Conservation (phyloP, 30 jellyfish, hydroid and myxozoan species). For the Clytia hemisphaerica region DNA sequence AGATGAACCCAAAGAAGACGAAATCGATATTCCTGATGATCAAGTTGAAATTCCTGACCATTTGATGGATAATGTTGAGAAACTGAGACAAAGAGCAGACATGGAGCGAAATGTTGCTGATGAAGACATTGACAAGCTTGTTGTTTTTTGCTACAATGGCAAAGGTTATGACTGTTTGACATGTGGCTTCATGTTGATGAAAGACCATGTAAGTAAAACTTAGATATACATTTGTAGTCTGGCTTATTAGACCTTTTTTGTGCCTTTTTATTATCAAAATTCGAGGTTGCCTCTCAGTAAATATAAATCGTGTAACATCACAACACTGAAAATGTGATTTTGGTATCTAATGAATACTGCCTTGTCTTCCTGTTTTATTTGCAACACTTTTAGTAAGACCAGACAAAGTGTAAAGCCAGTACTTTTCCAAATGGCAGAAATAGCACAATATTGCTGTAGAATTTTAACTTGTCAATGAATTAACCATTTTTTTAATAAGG, state of each 20-base stretch:
- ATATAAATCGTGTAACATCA: no score
- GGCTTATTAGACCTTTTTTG: not conserved
- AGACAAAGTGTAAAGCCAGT: no score
- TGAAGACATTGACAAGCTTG: constrained; percentile 86
- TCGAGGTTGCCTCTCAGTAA: no score
- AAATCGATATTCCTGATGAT: constrained; percentile 24
- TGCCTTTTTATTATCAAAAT: not conserved
- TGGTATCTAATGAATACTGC: no score
- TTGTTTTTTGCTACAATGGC: constrained; percentile 73
- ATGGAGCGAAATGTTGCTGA: constrained; percentile 92
- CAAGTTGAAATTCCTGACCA: constrained; percentile 55
- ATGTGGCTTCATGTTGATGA: constrained; percentile 13
- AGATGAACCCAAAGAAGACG: constrained; percentile 9
- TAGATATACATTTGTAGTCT: no score
- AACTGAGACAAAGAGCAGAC: constrained; percentile 73
- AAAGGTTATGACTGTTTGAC: constrained; percentile 56
- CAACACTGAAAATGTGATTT: no score
- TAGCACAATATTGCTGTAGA: no score
- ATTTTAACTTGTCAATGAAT: not conserved
- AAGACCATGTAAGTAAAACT: constrained; percentile 30
- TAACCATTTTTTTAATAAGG: no score
- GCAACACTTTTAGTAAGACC: no score
- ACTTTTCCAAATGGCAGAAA: no score
- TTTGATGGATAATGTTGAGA: constrained; percentile 67
- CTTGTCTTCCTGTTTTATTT: no score